A percentile compares a stretch with the other conserved stretches of the same genome.
phyloP scores from a whole-genome alignment of 2,888 invertebrate species.

The Oscheius sp. region DNA sequence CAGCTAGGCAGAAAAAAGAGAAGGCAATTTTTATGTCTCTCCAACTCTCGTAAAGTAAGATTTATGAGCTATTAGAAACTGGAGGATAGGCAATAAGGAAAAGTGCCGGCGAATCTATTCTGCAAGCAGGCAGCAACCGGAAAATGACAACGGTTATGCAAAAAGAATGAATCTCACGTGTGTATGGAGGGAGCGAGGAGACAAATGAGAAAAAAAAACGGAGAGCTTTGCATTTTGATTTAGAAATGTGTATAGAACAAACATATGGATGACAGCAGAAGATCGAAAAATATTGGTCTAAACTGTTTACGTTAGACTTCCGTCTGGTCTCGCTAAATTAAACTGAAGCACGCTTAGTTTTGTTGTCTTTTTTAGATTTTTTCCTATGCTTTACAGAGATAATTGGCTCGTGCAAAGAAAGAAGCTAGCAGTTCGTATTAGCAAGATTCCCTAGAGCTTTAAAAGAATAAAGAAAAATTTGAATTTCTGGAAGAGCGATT shows the following conservation, averaged over 20 bases:
- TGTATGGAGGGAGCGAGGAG: background rate
- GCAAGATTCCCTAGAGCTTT: conserved; percentile 18
- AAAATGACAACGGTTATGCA: background rate
- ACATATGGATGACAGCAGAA: conserved; percentile 33
- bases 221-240: conserved; percentile 27
- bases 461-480: conserved; percentile 10
- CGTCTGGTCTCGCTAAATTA: background rate
- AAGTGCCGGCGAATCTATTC: background rate
- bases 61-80: conserved; percentile 16
- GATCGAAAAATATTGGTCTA: background rate
- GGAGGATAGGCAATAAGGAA: background rate
- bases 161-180: background rate
- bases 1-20: background rate
- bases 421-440: conserved; percentile 25
- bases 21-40: background rate
- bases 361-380: background rate
- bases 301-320: conserved; percentile 22
- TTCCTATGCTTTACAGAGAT: too few species aligned
- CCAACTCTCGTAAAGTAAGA: conserved; percentile 10
- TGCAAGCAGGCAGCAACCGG: background rate
- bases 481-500: conserved; percentile 22
- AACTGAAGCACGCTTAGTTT: background rate
- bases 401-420: background rate
- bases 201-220: background rate
- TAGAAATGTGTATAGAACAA: conserved; percentile 29